phyloP scores from a whole-genome alignment of 2,888 invertebrate species.

The Cryptocephalus primarius region DNA sequence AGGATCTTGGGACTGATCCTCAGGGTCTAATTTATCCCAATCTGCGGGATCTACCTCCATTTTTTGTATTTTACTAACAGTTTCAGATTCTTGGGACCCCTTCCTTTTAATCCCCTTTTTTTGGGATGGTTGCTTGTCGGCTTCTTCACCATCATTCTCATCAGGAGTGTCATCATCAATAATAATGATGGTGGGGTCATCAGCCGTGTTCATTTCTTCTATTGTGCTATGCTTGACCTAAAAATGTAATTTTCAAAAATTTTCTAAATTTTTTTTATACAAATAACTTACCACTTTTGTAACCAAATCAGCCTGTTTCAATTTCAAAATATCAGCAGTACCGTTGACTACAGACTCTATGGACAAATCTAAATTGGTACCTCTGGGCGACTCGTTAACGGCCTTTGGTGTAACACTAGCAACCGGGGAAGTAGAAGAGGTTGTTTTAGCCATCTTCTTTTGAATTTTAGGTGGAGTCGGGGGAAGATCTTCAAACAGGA shows the following conservation, averaged over 20 bases:
- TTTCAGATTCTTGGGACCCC: neutral
- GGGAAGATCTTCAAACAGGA: slow-evolving; percentile 43
- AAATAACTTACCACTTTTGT: too few species aligned
- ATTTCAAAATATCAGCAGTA: slow-evolving; percentile 6
- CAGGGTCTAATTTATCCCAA: slow-evolving; percentile 2
- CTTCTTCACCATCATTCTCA: slow-evolving; percentile 2
- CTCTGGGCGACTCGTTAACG: neutral
- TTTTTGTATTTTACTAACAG: slow-evolving; percentile 2
- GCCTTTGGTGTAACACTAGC: neutral
- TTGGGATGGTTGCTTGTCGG: slow-evolving; percentile 7
- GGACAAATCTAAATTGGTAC: slow-evolving; percentile 17
- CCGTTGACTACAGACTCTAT: slow-evolving; percentile 29
- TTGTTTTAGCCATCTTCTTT: slow-evolving; percentile 13
- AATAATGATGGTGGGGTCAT: slow-evolving; percentile 10
- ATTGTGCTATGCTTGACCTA: neutral
- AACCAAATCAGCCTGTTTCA: too few species aligned
- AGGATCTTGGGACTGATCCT: slow-evolving; percentile 10
- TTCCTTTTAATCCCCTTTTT: slow-evolving; percentile 3
- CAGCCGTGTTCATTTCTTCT: neutral
- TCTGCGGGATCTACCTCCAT: slow-evolving; percentile 11
- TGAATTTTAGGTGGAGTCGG: slow-evolving; percentile 17
- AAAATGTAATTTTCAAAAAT: too few species aligned
- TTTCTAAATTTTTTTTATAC: too few species aligned
- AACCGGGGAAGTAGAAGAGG: neutral
- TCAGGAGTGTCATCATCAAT: slow-evolving; percentile 14